A percentile compares a stretch with the other conserved stretches of the same genome.
Conservation (phyloP, 2,888 invertebrate species). For the Polymixis lichenea region DNA sequence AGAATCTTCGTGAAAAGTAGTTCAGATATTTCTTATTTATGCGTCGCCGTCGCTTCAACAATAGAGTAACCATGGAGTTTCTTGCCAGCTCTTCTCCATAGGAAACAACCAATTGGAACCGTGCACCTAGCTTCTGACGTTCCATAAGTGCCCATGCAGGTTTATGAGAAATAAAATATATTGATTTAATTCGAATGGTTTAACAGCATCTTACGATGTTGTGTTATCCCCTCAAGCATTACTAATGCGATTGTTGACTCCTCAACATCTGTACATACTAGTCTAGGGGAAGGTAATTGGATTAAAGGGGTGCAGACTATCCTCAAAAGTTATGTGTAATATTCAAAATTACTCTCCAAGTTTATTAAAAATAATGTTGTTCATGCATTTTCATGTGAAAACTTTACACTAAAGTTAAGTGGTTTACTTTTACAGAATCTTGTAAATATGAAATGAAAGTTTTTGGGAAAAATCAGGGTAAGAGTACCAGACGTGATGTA, state of each 20-base stretch:
- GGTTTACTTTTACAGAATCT: neutral
- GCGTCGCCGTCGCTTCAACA: neutral
- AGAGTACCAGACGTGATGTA: neutral
- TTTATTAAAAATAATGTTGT: slow-evolving; percentile 34
- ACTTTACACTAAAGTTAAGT: neutral
- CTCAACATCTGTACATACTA: slow-evolving; percentile 18
- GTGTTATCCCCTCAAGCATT: slow-evolving; percentile 23
- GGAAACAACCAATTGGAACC: too few relatives aligned
- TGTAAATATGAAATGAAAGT: slow-evolving; percentile 3
- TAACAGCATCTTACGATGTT: slow-evolving; percentile 21
- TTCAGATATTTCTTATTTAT: neutral
- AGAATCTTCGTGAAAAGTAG: neutral
- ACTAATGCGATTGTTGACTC: slow-evolving; percentile 52
- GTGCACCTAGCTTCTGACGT: too few relatives aligned
- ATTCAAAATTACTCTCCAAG: slow-evolving; percentile 20
- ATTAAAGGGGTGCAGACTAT: slow-evolving; percentile 25
- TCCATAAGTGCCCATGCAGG: too few relatives aligned
- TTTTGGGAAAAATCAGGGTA: neutral
- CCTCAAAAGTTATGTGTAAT: slow-evolving; percentile 19
- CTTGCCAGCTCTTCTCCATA: too few relatives aligned
- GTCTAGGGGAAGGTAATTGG: slow-evolving; percentile 22
- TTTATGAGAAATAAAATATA: too few relatives aligned
- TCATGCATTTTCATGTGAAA: slow-evolving; percentile 2
- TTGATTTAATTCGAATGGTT: neutral
- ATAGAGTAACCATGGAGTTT: neutral